Percentiles rank a stretch among this genome's conserved stretches.
Evolutionary conservation across 2,888 invertebrate species (phyloP).

Genomic region (Drosophila fulvimacula): DNA sequence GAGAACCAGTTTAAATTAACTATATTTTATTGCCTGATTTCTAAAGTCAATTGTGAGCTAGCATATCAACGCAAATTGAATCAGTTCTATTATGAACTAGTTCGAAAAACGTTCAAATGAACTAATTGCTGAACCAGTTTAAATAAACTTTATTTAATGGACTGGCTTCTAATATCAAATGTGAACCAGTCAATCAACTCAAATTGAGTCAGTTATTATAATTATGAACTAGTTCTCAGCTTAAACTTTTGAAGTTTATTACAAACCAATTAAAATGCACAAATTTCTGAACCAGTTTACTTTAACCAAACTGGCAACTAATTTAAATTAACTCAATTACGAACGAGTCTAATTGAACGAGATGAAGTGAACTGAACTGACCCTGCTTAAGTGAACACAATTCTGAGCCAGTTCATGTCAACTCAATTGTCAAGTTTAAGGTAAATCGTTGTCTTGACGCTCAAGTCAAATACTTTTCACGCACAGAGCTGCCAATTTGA

Average conservation of each 20-base stretch:
- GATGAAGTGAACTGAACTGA: neutral
- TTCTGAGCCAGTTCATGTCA: neutral
- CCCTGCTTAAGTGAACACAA: neutral
- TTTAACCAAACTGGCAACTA: neutral
- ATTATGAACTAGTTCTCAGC: too few relatives aligned
- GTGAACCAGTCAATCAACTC: too few relatives aligned
- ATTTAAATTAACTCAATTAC: neutral
- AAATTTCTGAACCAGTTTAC: neutral
- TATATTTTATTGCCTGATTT: too few relatives aligned
- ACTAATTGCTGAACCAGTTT: neutral
- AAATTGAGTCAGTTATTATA: too few relatives aligned
- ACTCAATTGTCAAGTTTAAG: neutral
- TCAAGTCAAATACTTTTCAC: neutral
- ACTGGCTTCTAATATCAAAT: too few relatives aligned
- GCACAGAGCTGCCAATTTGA: conserved; percentile 2
- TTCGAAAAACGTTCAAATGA: neutral
- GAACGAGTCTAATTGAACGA: neutral
- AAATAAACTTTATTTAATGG: neutral
- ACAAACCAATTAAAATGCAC: too few relatives aligned
- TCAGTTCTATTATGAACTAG: too few relatives aligned
- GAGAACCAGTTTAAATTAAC: neutral
- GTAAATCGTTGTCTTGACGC: neutral
- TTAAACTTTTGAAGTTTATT: too few relatives aligned
- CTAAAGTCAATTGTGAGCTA: too few relatives aligned
- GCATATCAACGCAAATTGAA: too few relatives aligned